Conservation (phyloP, 1,140 invertebrate genomes). For the Leptonema lineaticorne region DNA sequence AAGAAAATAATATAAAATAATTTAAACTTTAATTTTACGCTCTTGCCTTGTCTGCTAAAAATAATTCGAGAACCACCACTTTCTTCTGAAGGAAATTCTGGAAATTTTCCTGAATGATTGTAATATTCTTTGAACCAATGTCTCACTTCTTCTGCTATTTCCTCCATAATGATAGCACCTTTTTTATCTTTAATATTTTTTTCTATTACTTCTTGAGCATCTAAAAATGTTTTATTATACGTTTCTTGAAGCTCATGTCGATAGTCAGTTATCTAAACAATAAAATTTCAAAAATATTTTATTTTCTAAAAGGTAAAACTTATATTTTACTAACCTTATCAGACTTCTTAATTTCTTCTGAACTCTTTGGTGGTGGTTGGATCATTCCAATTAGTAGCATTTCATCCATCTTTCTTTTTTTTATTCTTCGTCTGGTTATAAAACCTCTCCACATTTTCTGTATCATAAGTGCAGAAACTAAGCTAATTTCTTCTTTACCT, state of each 20-base stretch:
- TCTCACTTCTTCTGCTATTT: slow-evolving; percentile 81
- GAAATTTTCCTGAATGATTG: slow-evolving; percentile 81
- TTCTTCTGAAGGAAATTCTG: slow-evolving; percentile 87
- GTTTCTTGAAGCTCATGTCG: slow-evolving; percentile 64
- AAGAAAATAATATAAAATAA: no score
- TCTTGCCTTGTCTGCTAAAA: slow-evolving; percentile 70
- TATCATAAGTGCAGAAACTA: slow-evolving; percentile 71
- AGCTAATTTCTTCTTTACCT: slow-evolving; percentile 57
- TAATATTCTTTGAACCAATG: slow-evolving; percentile 81
- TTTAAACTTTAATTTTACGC: background rate
- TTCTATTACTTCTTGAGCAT: slow-evolving; percentile 58
- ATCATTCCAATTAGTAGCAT: slow-evolving; percentile 84
- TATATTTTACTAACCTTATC: slow-evolving; percentile 46
- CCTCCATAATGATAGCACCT: slow-evolving; percentile 71
- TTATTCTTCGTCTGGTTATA: slow-evolving; percentile 67
- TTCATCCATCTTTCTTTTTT: slow-evolving; percentile 73
- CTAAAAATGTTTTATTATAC: slow-evolving; percentile 62
- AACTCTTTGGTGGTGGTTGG: slow-evolving; percentile 54
- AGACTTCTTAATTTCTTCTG: slow-evolving; percentile 49
- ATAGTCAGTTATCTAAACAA: slow-evolving; percentile 57
- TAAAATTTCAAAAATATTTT: no score
- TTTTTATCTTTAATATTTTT: slow-evolving; percentile 64
- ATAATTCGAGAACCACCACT: slow-evolving; percentile 82
- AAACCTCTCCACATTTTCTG: slow-evolving; percentile 83
- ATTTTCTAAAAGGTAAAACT: background rate